A percentile compares a stretch with the other conserved stretches of the same genome.
These are phyloP conservation scores for Apamea monoglypha DNA, from an alignment of 2,888 invertebrate genomes.

Conservation along the genomic window DNA sequence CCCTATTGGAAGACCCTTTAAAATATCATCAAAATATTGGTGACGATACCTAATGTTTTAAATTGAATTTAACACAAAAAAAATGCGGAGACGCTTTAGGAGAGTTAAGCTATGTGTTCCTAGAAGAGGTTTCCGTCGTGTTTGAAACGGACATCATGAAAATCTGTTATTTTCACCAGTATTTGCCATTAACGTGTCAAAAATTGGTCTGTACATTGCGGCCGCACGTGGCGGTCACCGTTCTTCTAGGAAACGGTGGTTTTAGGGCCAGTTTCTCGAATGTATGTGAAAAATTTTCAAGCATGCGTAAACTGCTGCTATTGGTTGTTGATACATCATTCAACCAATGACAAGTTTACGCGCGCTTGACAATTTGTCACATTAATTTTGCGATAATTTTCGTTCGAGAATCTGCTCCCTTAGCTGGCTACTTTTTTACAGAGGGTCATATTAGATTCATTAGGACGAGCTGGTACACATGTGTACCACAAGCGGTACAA, in stretches of 20 bases:
- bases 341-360: background rate
- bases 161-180: background rate
- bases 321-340: background rate
- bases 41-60: background rate
- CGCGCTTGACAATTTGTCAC: background rate
- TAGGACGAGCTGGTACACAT: too few relatives aligned
- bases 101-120: background rate
- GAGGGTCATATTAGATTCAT: background rate
- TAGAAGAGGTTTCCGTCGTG: background rate
- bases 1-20: too few relatives aligned
- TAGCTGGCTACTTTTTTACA: background rate
- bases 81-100: background rate
- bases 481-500: too few relatives aligned
- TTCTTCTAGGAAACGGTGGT: background rate
- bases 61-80: background rate
- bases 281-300: background rate
- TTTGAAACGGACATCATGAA: background rate
- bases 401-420: background rate
- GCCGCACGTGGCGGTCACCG: background rate
- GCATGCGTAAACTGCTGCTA: background rate
- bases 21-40: too few relatives aligned
- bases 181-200: too few relatives aligned
- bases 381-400: background rate
- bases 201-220: background rate
- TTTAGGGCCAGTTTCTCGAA: background rate